Evolutionary conservation across 2,797 vertebrate genomes (phyloP).

Genomic region (Caiman crocodilus): DNA sequence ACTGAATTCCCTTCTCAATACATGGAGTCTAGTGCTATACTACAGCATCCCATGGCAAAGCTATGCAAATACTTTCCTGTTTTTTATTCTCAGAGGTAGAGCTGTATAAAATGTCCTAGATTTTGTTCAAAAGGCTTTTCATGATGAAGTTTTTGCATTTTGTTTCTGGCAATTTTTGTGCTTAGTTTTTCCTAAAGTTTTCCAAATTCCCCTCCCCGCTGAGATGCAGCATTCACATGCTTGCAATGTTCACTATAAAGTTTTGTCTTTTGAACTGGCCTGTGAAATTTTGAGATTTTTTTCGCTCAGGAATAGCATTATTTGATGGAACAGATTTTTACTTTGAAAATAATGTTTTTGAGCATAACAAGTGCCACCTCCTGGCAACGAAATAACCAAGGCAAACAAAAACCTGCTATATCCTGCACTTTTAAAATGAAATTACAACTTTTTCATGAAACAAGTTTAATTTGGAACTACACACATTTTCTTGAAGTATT

Average conservation of each 20-base stretch:
- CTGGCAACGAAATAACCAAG: background rate
- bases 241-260: slow-evolving; percentile 61
- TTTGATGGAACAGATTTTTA: slow-evolving; percentile 36
- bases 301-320: slow-evolving; percentile 37
- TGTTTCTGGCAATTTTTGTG: slow-evolving; percentile 16
- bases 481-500: background rate
- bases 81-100: background rate
- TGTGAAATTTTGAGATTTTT: slow-evolving; percentile 28
- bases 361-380: background rate
- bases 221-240: slow-evolving; percentile 42
- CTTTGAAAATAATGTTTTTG: background rate
- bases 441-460: background rate
- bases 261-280: slow-evolving; percentile 40
- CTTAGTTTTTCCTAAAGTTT: slow-evolving; percentile 41
- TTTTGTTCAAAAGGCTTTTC: background rate
- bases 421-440: background rate
- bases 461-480: background rate
- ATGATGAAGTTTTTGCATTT: slow-evolving; percentile 24
- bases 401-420: background rate
- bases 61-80: background rate
- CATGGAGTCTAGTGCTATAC: background rate
- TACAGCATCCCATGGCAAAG: background rate
- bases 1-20: background rate
- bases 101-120: slow-evolving; percentile 14
- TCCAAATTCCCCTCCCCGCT: slow-evolving; percentile 59